Evolutionary conservation across 1,140 invertebrate genomes (phyloP).

Genomic region (Macrocentrus cingulum): DNA sequence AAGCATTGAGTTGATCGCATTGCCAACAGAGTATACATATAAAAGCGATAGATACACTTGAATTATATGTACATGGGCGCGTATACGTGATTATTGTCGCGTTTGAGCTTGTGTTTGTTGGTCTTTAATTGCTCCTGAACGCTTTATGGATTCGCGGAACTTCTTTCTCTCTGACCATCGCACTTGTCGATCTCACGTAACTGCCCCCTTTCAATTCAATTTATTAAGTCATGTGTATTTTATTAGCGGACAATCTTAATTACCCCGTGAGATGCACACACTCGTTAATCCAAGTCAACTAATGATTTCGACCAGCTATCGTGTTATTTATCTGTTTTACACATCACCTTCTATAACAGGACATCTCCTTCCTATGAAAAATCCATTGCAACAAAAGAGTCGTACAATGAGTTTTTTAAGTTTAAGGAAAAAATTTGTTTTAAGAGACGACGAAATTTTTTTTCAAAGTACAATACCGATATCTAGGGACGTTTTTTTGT

Average conservation of each 20-base stretch:
- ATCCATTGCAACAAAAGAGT: too few relatives aligned
- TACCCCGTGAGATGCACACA: not conserved
- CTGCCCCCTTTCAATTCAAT: constrained; percentile 1
- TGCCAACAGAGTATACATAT: too few relatives aligned
- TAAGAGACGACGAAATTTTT: not conserved
- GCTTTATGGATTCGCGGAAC: constrained; percentile 4
- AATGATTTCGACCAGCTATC: constrained; percentile 11
- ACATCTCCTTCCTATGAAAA: too few relatives aligned
- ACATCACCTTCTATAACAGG: not conserved
- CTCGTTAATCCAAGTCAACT: constrained; percentile 14
- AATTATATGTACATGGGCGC: not conserved
- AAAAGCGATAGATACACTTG: not conserved
- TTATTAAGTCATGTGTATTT: constrained; percentile 13
- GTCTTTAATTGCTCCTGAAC: constrained; percentile 9
- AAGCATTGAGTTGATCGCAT: not conserved
- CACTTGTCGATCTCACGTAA: constrained; percentile 13
- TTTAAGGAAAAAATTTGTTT: too few relatives aligned
- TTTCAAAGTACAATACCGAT: too few relatives aligned
- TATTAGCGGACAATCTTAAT: constrained; percentile 11
- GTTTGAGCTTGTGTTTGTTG: not conserved
- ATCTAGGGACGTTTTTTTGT: too few relatives aligned
- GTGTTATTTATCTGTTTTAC: not conserved
- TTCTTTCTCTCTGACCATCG: not conserved
- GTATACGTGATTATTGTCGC: not conserved
- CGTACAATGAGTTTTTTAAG: too few relatives aligned